Base-by-base conservation (phyloP, 35 echinoderm and acorn worm genomes). In the Heliocidaris tuberculata region DNA sequence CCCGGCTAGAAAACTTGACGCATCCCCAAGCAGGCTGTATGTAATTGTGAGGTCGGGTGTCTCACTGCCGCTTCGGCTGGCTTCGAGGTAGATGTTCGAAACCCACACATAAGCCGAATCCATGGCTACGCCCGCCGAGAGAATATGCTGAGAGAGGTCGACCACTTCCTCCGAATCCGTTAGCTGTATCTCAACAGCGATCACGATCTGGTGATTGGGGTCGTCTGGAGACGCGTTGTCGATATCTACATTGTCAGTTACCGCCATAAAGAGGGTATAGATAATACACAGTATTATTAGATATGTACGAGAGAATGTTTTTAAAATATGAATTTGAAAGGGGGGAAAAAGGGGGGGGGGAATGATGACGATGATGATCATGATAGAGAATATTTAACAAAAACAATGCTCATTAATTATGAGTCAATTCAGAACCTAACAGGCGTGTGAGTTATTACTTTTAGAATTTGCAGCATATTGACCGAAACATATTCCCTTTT, bases 161-260 rank as follows among this genome's bases (percentile, higher is more conserved):
- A 32, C 54, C 27, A 94, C 94, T 49, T 49, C 78, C 24, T 56
- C 54, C 7, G 78, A 52, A 54, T 94, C 93, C 0, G 95, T 88
- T 35, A 96, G 88, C 93, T 96, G 95, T 7, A 96, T 27, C 5
- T 49, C 86, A 17, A 96, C 47, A 31, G 27, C 48, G n/a, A 96
- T 92, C n/a, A 94, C 86, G n/a, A 96, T 96, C 31, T 94, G 70
- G 47, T 96, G 48, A 47, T 96, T 92, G n/a, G 85, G 85, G 4
- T 87, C 94, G 31, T 61, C 31, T 31, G 93, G 0, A n/a, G 65
- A 11, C 19, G 47, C 90, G 27, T 48, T 92, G 13, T 35, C 24
- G 9, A 16, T 17, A 48, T 56, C 90, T 92, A 32, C 15, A 47
- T 49, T n/a, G 24, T 13, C 47, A 92, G 13, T 15, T 2, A 19